Percentiles rank a stretch among this genome's conserved stretches.
phyloP scores from a whole-genome alignment of 2,113 vertebrate species.

The Chionodraco myersi region DNA sequence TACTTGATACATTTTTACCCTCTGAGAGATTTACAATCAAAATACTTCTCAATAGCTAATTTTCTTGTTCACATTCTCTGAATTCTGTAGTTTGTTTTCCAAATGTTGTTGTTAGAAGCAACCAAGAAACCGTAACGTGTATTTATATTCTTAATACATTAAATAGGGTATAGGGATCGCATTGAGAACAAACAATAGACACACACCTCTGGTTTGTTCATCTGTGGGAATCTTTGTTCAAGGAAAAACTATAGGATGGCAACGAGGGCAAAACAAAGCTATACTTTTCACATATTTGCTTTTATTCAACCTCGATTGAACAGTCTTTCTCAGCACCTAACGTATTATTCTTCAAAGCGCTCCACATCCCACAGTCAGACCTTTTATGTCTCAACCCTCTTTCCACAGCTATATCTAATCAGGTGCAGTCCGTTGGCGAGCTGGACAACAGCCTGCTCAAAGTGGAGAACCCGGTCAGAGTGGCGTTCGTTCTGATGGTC shows the following conservation, averaged over 20 bases:
- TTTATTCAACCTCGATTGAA: background rate
- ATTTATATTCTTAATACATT: background rate
- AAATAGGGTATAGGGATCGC: background rate
- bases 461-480: slow-evolving; percentile 87
- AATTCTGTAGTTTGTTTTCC: too few species aligned
- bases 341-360: background rate
- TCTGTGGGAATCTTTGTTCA: slow-evolving; percentile 21
- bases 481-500: slow-evolving; percentile 94
- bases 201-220: slow-evolving; percentile 5
- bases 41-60: background rate
- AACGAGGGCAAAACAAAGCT: background rate
- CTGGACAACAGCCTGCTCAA: slow-evolving; percentile 81
- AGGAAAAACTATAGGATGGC: background rate
- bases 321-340: background rate
- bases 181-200: slow-evolving; percentile 10
- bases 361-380: background rate
- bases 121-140: background rate
- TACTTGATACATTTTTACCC: background rate
- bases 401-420: slow-evolving; percentile 85
- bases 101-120: too few species aligned
- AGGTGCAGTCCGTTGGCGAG: slow-evolving; percentile 87
- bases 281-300: background rate
- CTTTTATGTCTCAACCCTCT: background rate
- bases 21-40: background rate
- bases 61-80: too few species aligned